Conservation (phyloP, 2,888 invertebrate species). For the Pterobdella sp. region DNA sequence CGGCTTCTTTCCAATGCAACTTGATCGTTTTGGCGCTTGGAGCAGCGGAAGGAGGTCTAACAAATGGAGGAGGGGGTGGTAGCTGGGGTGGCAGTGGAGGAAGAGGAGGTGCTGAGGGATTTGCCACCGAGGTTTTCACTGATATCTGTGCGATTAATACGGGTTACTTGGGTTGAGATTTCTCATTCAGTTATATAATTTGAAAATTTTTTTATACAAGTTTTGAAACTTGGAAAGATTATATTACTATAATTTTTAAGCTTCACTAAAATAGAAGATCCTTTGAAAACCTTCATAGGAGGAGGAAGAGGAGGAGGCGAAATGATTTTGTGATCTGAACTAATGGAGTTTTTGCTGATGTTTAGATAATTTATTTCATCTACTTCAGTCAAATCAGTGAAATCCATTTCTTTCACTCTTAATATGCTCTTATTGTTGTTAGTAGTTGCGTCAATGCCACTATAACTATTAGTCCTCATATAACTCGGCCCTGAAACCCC, state of each 20-base stretch:
- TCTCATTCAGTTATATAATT: too few species aligned
- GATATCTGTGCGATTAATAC: too few species aligned
- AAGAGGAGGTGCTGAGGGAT: slow-evolving; percentile 35
- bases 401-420: slow-evolving; percentile 84
- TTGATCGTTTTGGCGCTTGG: slow-evolving; percentile 70
- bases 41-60: not conserved
- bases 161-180: too few species aligned
- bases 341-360: not conserved
- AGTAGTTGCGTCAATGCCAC: not conserved
- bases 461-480: not conserved
- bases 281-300: not conserved
- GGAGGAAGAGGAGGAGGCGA: slow-evolving; percentile 9
- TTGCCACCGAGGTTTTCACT: not conserved
- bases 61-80: slow-evolving; percentile 41
- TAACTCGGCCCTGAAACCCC: not conserved
- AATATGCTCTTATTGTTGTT: slow-evolving; percentile 40
- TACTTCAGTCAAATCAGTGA: slow-evolving; percentile 79
- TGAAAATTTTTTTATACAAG: too few species aligned
- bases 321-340: not conserved
- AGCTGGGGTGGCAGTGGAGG: slow-evolving; percentile 39
- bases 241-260: too few species aligned
- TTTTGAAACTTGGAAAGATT: too few species aligned
- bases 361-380: slow-evolving; percentile 63
- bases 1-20: slow-evolving; percentile 86
- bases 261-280: too few species aligned